These are phyloP conservation scores for Pogonomyrmex californicus DNA, from an alignment of 1,140 invertebrate genomes.

Conservation along the genomic window DNA sequence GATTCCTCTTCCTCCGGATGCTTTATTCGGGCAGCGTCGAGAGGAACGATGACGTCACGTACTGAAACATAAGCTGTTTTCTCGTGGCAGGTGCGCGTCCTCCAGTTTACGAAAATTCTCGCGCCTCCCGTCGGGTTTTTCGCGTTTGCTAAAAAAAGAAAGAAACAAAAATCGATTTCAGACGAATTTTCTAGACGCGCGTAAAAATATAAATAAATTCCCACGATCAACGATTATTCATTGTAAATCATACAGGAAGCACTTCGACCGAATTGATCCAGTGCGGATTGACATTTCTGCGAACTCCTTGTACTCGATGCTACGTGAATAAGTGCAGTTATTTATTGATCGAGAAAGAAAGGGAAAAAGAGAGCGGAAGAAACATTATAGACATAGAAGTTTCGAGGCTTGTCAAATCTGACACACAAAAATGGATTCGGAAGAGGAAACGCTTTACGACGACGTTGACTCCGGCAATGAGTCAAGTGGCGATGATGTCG, in stretches of 20 bases:
- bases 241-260: not conserved
- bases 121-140: not conserved
- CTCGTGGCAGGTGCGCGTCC: slow-evolving; percentile 63
- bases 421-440: slow-evolving; percentile 92
- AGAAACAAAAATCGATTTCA: not conserved
- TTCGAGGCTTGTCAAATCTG: slow-evolving; percentile 19
- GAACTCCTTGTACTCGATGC: not conserved
- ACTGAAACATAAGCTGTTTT: slow-evolving; percentile 76
- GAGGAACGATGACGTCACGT: slow-evolving; percentile 78
- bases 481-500: slow-evolving; percentile 96
- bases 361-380: not conserved
- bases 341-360: not conserved
- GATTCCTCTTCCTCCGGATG: slow-evolving; percentile 34
- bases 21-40: slow-evolving; percentile 71
- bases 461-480: slow-evolving; percentile 97
- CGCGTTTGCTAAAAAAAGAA: not conserved
- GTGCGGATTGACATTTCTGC: not conserved
- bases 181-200: not conserved
- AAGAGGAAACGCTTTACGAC: slow-evolving; percentile 95
- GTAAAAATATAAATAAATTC: not conserved
- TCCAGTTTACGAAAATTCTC: not conserved
- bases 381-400: not conserved
- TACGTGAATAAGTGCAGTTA: slow-evolving; percentile 30
- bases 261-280: not conserved
- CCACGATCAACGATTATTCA: not conserved